These are phyloP conservation scores for Bos javanicus DNA, from an alignment of 2,113 vertebrate species.

Conservation along the genomic window DNA sequence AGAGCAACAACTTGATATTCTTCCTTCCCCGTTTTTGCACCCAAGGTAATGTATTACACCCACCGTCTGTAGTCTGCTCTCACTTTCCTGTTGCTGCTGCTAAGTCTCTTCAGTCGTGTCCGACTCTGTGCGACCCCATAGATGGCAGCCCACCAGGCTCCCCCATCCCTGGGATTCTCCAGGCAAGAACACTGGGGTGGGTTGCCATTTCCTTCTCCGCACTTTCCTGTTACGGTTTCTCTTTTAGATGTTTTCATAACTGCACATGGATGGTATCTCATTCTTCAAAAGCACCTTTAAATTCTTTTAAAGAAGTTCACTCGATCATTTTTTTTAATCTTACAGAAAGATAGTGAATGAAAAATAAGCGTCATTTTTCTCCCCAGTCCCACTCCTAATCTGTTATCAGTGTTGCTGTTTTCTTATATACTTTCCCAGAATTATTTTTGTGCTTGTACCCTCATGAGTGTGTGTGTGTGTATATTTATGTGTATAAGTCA, in stretches of 20 bases:
- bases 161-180: too few relatives aligned
- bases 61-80: background rate
- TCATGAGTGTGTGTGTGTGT: background rate
- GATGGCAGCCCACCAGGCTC: too few relatives aligned
- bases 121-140: too few relatives aligned
- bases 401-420: background rate
- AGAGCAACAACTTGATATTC: background rate
- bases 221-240: background rate
- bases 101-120: too few relatives aligned
- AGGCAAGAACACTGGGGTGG: too few relatives aligned
- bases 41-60: rapidly evolving
- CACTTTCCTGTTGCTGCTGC: too few relatives aligned
- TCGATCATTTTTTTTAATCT: background rate
- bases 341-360: background rate
- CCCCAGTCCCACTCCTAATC: background rate
- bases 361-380: background rate
- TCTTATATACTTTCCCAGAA: background rate
- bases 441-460: background rate
- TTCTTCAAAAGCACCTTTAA: background rate
- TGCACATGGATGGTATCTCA: background rate
- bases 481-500: background rate
- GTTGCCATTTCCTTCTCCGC: too few relatives aligned
- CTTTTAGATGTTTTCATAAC: background rate
- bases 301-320: background rate
- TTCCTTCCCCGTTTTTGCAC: background rate